Percentiles rank a stretch among this genome's conserved stretches.
Conservation (phyloP, 2,113 vertebrate genomes). For the Silurus meridionalis region DNA sequence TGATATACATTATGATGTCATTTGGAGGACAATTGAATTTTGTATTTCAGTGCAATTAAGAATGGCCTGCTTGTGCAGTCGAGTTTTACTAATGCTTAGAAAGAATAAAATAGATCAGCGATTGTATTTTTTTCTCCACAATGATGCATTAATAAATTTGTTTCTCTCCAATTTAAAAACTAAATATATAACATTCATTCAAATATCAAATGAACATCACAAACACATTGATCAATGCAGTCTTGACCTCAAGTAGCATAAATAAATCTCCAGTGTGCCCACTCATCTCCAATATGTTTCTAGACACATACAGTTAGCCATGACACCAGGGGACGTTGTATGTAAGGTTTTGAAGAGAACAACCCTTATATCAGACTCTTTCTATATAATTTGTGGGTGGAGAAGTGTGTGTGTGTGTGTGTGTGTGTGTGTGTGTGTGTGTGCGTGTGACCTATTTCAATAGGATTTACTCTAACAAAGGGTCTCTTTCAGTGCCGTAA, state of each 20-base stretch:
- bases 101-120: neutral
- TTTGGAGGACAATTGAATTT: neutral
- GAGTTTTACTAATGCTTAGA: neutral
- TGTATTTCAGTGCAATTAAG: neutral
- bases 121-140: neutral
- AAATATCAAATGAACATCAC: neutral
- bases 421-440: constrained; percentile 20
- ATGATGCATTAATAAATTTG: too few species aligned
- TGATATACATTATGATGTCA: neutral
- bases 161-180: neutral
- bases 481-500: constrained; percentile 63
- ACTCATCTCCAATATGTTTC: neutral
- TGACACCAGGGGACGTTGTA: neutral
- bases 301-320: neutral
- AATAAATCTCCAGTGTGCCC: neutral
- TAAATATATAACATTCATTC: neutral
- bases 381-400: neutral
- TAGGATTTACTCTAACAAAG: constrained; percentile 56
- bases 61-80: neutral
- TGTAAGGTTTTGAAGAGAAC: neutral
- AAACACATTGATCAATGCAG: neutral
- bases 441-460: constrained; percentile 48
- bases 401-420: constrained; percentile 8
- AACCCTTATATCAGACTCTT: neutral
- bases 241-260: neutral